Conservation (phyloP, 1,140 invertebrate genomes). For the Aphaenogaster rudis region DNA sequence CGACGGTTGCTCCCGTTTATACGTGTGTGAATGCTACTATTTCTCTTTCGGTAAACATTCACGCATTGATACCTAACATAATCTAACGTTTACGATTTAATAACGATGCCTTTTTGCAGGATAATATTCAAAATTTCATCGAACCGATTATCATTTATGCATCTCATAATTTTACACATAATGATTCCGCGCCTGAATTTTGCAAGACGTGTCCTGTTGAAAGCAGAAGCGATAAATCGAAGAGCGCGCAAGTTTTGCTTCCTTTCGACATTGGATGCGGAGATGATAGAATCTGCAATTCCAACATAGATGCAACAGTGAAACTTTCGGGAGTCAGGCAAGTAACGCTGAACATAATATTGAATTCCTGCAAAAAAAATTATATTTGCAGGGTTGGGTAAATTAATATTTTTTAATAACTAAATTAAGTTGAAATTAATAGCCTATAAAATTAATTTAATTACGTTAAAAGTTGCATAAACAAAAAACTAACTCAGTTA, state of each 20-base stretch:
- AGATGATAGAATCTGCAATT: constrained; percentile 82
- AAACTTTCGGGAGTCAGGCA: constrained; percentile 66
- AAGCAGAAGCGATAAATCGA: constrained; percentile 45
- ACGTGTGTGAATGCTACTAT: constrained; percentile 28
- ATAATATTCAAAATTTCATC: constrained; percentile 65
- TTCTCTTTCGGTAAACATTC: constrained; percentile 62
- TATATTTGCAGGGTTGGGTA: not conserved
- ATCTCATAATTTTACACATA: constrained; percentile 65
- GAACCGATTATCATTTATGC: constrained; percentile 78
- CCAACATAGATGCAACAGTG: constrained; percentile 79
- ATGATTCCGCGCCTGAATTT: constrained; percentile 19
- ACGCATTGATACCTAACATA: not conserved
- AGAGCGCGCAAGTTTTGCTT: constrained; percentile 72
- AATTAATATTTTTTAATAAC: too few species aligned
- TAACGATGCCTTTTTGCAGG: constrained; percentile 42
- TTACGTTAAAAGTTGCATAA: too few species aligned
- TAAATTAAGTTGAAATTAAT: too few species aligned
- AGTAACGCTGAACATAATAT: not conserved
- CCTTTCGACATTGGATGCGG: constrained; percentile 84
- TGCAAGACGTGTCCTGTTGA: constrained; percentile 75
- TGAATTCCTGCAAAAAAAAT: not conserved
- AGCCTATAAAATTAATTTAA: too few species aligned
- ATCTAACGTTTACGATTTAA: not conserved
- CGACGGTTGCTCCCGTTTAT: not conserved
- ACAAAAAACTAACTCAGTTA: too few species aligned